phyloP scores from a whole-genome alignment of 2,113 vertebrate species.

The Anolis sagrei region DNA sequence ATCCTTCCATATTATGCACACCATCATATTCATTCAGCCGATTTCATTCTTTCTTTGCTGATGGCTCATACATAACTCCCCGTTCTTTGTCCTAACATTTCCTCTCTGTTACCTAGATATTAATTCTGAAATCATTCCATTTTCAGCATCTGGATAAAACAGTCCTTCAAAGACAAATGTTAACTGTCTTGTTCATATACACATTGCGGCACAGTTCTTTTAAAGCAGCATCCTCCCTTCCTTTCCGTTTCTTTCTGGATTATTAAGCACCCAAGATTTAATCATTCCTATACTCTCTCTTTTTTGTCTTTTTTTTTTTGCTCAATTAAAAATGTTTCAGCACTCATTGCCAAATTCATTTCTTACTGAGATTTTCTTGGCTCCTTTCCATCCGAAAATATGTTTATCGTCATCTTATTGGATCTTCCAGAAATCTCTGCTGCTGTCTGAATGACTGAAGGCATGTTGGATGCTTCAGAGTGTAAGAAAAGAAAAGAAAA shows the following conservation, averaged over 20 bases:
- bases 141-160: slow-evolving; percentile 28
- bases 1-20: not conserved
- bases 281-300: slow-evolving; percentile 60
- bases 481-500: too few relatives aligned
- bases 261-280: slow-evolving; percentile 70
- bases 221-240: slow-evolving; percentile 48
- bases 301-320: slow-evolving; percentile 69
- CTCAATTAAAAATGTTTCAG: slow-evolving; percentile 75
- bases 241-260: slow-evolving; percentile 40
- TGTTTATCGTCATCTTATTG: slow-evolving; percentile 62
- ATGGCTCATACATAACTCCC: slow-evolving; percentile 42
- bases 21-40: slow-evolving; percentile 17
- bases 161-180: not conserved
- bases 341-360: slow-evolving; percentile 75
- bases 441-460: slow-evolving; percentile 42
- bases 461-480: slow-evolving; percentile 32
- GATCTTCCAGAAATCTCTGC: slow-evolving; percentile 64
- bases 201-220: not conserved
- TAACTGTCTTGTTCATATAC: not conserved
- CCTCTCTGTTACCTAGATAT: slow-evolving; percentile 68
- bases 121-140: slow-evolving; percentile 63
- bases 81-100: slow-evolving; percentile 57
- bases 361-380: slow-evolving; percentile 62
- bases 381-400: slow-evolving; percentile 68
- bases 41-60: slow-evolving; percentile 28